These are phyloP conservation scores for Blennius ocellaris DNA, from an alignment of 2,113 vertebrate genomes.

Conservation along the genomic window DNA sequence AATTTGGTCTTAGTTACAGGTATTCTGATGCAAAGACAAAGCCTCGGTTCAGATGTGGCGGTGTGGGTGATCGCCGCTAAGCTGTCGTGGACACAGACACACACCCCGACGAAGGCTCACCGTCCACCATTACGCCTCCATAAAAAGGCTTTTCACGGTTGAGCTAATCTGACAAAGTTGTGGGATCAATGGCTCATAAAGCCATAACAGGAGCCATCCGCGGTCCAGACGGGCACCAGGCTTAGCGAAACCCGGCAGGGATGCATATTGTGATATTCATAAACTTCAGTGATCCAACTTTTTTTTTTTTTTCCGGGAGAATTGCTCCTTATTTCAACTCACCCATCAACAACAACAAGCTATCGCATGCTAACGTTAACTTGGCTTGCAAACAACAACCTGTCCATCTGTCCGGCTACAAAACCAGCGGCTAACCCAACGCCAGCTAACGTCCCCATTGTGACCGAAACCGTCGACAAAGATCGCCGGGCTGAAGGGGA, in stretches of 20 bases:
- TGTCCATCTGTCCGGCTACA: slow-evolving; percentile 77
- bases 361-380: slow-evolving; percentile 76
- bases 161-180: slow-evolving; percentile 81
- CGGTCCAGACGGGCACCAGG: not conserved
- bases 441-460: slow-evolving; percentile 51
- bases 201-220: slow-evolving; percentile 28
- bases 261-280: not conserved
- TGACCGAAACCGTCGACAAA: not conserved
- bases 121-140: slow-evolving; percentile 80
- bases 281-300: slow-evolving; percentile 54
- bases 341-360: slow-evolving; percentile 75
- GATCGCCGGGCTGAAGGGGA: not conserved
- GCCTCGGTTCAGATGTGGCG: not conserved
- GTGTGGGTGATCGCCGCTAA: slow-evolving; percentile 50
- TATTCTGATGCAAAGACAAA: slow-evolving; percentile 68
- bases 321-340: slow-evolving; percentile 36
- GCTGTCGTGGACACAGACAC: slow-evolving; percentile 62
- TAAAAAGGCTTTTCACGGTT: slow-evolving; percentile 78
- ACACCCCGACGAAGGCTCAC: slow-evolving; percentile 68
- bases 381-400: slow-evolving; percentile 79
- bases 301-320: not conserved
- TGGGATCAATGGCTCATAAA: slow-evolving; percentile 65
- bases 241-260: not conserved
- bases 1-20: not conserved
- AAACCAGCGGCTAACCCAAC: slow-evolving; percentile 68